Conservation (phyloP, 2,113 vertebrate species). For the Rhadina sibilatrix region DNA sequence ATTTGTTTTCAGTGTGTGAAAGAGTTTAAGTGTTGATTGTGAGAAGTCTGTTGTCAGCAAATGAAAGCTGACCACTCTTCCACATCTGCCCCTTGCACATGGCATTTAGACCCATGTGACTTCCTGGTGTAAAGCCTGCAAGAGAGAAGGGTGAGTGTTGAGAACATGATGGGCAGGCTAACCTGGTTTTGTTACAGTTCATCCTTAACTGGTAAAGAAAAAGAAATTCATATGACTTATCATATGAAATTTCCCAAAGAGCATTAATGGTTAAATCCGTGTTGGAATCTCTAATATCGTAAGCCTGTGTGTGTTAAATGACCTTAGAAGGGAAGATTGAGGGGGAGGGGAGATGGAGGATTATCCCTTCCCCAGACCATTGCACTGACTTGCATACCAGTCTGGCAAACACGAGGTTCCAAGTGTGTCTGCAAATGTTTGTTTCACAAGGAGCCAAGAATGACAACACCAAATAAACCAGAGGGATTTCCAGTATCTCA, state of each 20-base stretch:
- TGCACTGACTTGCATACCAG: slow-evolving; percentile 61
- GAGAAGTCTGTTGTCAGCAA: neutral
- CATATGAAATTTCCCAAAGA: slow-evolving; percentile 66
- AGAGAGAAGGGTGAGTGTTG: neutral
- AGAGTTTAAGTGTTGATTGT: neutral
- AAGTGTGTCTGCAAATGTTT: slow-evolving; percentile 54
- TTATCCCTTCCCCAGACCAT: slow-evolving; percentile 64
- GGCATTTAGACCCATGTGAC: neutral
- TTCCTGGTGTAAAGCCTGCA: neutral
- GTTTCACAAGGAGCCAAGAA: slow-evolving; percentile 56
- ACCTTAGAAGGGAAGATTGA: slow-evolving; percentile 63
- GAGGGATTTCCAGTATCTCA: slow-evolving; percentile 51
- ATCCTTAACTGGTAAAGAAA: slow-evolving; percentile 5
- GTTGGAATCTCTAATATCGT: slow-evolving; percentile 81
- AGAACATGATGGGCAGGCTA: neutral
- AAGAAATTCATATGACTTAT: slow-evolving; percentile 63
- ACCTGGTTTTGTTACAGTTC: neutral
- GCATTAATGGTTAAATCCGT: slow-evolving; percentile 85
- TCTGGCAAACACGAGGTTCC: slow-evolving; percentile 45
- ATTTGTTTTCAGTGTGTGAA: neutral
- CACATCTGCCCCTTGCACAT: neutral
- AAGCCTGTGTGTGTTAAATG: slow-evolving; percentile 69
- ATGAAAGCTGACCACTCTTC: neutral
- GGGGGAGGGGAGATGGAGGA: slow-evolving; percentile 50
- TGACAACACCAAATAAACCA: slow-evolving; percentile 52